These are phyloP conservation scores for Patiria pectinifera DNA, from an alignment of 53 echinoderm and acorn worm species.

Conservation along the genomic window DNA sequence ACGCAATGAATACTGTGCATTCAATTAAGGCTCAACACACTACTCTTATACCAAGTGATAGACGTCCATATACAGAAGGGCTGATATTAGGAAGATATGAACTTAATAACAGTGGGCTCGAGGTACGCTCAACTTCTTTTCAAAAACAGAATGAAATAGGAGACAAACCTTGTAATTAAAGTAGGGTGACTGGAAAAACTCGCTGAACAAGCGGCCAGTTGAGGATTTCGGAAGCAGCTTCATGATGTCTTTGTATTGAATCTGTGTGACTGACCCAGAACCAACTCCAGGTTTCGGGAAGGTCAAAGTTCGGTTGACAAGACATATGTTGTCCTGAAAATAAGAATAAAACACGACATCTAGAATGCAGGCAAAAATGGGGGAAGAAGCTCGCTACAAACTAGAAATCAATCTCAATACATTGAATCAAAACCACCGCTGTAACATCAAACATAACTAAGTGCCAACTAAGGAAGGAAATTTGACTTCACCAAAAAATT, in stretches of 20 bases:
- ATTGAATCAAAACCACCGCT: too few relatives aligned
- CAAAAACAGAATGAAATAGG: neutral
- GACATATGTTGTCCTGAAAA: neutral
- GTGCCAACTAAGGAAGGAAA: too few relatives aligned
- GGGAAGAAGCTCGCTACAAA: too few relatives aligned
- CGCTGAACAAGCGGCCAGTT: conserved; percentile 71
- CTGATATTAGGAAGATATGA: too few relatives aligned
- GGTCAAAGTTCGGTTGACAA: neutral
- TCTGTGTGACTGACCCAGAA: neutral
- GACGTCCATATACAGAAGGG: too few relatives aligned
- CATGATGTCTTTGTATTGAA: neutral
- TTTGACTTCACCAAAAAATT: too few relatives aligned
- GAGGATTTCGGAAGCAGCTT: conserved; percentile 24
- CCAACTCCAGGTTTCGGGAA: neutral
- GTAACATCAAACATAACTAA: too few relatives aligned
- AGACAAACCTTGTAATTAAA: conserved; percentile 81
- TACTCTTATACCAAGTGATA: too few relatives aligned
- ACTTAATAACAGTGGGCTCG: too few relatives aligned
- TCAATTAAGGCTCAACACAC: too few relatives aligned
- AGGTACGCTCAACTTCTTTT: neutral
- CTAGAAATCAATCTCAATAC: too few relatives aligned
- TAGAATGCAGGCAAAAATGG: too few relatives aligned
- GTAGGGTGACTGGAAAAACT: conserved; percentile 78
- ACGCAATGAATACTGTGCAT: neutral
- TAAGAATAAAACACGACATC: neutral